Evolutionary conservation across 2,113 vertebrate genomes (phyloP), one percentile per base, ranked within the genome.

Genomic region (Ceyx melanurus): DNA sequence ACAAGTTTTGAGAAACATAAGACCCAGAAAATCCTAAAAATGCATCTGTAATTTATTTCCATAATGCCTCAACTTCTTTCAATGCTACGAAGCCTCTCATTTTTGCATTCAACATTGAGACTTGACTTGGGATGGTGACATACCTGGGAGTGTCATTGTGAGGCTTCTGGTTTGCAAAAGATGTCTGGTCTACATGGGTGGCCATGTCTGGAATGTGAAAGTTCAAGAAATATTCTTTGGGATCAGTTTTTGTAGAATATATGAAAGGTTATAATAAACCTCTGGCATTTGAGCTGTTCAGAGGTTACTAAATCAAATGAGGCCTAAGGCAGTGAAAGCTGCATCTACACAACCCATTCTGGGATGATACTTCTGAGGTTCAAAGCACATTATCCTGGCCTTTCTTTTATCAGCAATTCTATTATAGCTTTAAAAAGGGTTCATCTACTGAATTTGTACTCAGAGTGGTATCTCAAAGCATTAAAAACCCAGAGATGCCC

Each of bases 261-360:
- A 57, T 88, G 42, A 26, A 81, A 56, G 18, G 19, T 65, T 57
- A 48, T 75, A 58, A 73, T 91, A 85, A n/a, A 90, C 90, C 15
- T 84, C 73, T 90, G 89, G 91, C 40, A 66, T 25, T 75, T 93
- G 60, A 92, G 57, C 37, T 71, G 29, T 71, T 78, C 60, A 56
- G 76, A 90, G 60, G 65, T 61, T 90, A 67, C 43, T 73, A 95
- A 93, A 96, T 85, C 45, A 88, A 72, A 88, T 66, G 48, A 73
- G 82, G 48, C 61, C 33, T 64, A 76, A 85, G 37, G 54, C 73
- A 48, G 40, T 58, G 53, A 50, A 50, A 83, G 10, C 74, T 61
- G 80, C 57, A 51, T 25, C 18, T 23, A 86, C 50, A 58, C 25
- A 57, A 58, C 60, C 35, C 48, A 40, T 92, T 81, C 31, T 77